A percentile compares a stretch with the other conserved stretches of the same genome.
These are phyloP conservation scores for Crematogaster levior DNA, from an alignment of 2,888 invertebrate genomes.

Conservation along the genomic window DNA sequence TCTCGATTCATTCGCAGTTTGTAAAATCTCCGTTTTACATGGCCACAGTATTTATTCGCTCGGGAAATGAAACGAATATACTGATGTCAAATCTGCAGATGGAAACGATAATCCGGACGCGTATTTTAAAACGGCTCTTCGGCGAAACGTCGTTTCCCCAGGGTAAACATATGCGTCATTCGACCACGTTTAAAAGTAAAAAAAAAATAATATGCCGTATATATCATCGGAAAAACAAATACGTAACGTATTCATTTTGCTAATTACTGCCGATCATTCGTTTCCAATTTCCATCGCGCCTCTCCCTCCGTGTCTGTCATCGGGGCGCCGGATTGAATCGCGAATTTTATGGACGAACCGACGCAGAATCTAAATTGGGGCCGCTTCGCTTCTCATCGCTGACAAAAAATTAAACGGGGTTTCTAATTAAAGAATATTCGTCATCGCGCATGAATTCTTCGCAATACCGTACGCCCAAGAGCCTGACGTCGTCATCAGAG, in stretches of 20 bases:
- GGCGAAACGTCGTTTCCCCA: neutral
- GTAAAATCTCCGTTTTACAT: neutral
- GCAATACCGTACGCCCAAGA: conserved; percentile 24
- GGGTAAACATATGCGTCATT: conserved; percentile 15
- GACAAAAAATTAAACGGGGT: conserved; percentile 46
- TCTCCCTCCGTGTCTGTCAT: neutral
- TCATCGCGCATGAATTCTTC: conserved; percentile 43
- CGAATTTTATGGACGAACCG: conserved; percentile 6
- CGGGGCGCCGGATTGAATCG: conserved; percentile 9
- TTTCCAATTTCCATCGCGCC: conserved; percentile 6
- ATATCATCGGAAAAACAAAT: conserved; percentile 8
- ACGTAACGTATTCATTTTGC: conserved; percentile 6
- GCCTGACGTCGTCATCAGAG: conserved; percentile 36
- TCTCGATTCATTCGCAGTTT: neutral
- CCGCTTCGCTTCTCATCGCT: conserved; percentile 28
- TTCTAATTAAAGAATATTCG: conserved; percentile 49
- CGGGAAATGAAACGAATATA: conserved; percentile 7
- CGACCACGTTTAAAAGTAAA: neutral
- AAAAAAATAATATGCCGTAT: conserved; percentile 4
- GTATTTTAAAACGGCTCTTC: conserved; percentile 21
- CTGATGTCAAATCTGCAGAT: neutral
- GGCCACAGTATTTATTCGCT: neutral
- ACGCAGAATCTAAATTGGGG: conserved; percentile 41
- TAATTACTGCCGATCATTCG: conserved; percentile 20
- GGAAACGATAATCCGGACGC: neutral